Conservation (phyloP, 2,797 vertebrate genomes). For the Lagodon rhomboides region DNA sequence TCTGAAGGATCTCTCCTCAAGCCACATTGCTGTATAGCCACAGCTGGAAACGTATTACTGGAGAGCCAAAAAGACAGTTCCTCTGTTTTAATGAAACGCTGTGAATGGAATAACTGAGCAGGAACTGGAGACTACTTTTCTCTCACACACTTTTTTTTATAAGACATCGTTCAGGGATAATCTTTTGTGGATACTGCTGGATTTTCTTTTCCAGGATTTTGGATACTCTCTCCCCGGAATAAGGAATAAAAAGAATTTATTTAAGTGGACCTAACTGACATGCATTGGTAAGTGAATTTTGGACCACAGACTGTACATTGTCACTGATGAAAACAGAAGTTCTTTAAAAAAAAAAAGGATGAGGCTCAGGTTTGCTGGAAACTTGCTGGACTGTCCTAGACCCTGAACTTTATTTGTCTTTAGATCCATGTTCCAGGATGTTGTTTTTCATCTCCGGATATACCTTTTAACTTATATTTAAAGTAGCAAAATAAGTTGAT, state of each 20-base stretch:
- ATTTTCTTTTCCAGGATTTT: constrained; percentile 75
- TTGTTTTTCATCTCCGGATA: constrained; percentile 27
- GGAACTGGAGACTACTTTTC: constrained; percentile 57
- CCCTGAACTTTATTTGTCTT: constrained; percentile 20
- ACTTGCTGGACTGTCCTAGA: constrained; percentile 16
- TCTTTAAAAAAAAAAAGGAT: constrained; percentile 6
- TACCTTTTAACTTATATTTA: constrained; percentile 52
- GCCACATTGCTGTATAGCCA: constrained; percentile 70
- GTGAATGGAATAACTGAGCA: constrained; percentile 77
- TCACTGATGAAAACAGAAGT: constrained; percentile 15
- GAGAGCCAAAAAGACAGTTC: constrained; percentile 60
- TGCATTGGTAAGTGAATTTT: constrained; percentile 78
- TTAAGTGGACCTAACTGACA: constrained; percentile 70
- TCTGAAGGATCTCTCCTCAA: constrained; percentile 78
- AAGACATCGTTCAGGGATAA: constrained; percentile 72
- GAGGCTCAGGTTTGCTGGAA: constrained; percentile 58
- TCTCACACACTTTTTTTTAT: constrained; percentile 55
- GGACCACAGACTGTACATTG: background rate
- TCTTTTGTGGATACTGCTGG: constrained; percentile 75
- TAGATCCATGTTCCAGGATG: background rate
- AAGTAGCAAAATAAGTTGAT: constrained; percentile 79
- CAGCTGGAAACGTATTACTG: constrained; percentile 76
- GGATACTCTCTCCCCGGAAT: constrained; percentile 74
- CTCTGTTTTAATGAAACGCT: constrained; percentile 59
- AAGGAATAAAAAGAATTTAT: constrained; percentile 71